phyloP scores from a whole-genome alignment of 2,797 vertebrate genomes.

The Euthynnus affinis region DNA sequence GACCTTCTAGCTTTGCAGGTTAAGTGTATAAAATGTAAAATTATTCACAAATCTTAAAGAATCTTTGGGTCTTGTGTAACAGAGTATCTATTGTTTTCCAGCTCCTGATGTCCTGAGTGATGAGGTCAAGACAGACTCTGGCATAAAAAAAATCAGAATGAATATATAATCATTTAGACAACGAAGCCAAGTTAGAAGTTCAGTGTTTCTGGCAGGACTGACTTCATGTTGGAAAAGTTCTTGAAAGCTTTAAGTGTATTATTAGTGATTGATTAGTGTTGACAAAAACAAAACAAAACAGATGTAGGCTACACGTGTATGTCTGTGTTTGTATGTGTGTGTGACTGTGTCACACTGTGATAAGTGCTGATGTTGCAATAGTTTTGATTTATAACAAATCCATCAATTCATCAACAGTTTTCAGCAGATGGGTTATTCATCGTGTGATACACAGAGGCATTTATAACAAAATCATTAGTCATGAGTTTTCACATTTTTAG shows the following conservation, averaged over 20 bases:
- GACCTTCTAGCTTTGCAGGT: not conserved
- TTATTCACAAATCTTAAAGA: constrained; percentile 1
- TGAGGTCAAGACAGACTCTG: constrained; percentile 17
- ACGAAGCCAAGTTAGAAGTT: constrained; percentile 35
- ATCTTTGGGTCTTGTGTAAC: not conserved
- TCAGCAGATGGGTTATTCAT: constrained; percentile 13
- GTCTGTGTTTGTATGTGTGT: not conserved
- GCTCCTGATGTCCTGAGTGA: constrained; percentile 28
- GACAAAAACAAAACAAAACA: constrained; percentile 25
- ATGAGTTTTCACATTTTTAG: not conserved
- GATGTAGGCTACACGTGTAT: constrained; percentile 17
- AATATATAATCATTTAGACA: constrained; percentile 11
- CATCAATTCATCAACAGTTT: not conserved
- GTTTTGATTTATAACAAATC: not conserved
- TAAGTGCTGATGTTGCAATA: constrained; percentile 38
- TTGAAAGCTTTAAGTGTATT: constrained; percentile 17
- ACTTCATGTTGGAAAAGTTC: constrained; percentile 27
- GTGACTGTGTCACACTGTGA: not conserved
- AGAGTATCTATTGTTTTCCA: constrained; percentile 42
- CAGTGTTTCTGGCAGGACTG: constrained; percentile 38
- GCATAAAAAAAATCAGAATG: constrained; percentile 27
- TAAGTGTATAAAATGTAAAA: not conserved
- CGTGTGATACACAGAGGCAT: not conserved
- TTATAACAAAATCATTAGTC: constrained; percentile 10
- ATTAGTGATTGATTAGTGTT: constrained; percentile 42